Evolutionary conservation across 2,888 invertebrate genomes (phyloP).

Genomic region (Caradrina kadenii): DNA sequence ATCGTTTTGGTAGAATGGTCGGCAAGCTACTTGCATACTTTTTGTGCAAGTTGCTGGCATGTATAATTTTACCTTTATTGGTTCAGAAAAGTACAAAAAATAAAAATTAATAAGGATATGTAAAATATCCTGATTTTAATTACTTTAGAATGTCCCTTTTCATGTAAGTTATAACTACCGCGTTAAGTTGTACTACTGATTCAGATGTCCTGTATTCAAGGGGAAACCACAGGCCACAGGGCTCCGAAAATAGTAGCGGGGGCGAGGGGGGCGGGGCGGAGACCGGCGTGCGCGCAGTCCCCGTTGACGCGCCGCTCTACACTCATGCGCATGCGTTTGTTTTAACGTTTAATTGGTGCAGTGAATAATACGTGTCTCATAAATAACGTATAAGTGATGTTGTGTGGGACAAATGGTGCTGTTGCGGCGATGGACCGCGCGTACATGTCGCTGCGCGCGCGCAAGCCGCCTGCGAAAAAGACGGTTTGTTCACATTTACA

Average conservation of each 20-base stretch:
- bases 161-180: conserved; percentile 32
- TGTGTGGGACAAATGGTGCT: conserved; percentile 86
- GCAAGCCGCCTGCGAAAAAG: conserved; percentile 83
- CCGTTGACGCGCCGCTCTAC: conserved; percentile 69
- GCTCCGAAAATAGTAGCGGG: conserved; percentile 82
- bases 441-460: conserved; percentile 89
- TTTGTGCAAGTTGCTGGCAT: too few species aligned
- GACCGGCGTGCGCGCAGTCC: conserved; percentile 75
- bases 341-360: conserved; percentile 49
- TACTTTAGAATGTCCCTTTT: conserved; percentile 5
- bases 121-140: conserved; percentile 12
- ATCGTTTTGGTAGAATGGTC: too few species aligned
- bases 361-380: conserved; percentile 52
- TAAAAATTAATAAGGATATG: background rate
- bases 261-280: conserved; percentile 68
- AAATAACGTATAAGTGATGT: conserved; percentile 70
- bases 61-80: too few species aligned
- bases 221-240: conserved; percentile 71
- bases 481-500: conserved; percentile 76
- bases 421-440: conserved; percentile 89
- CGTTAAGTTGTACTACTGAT: conserved; percentile 52
- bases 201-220: conserved; percentile 52
- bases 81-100: background rate
- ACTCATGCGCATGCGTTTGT: conserved; percentile 64
- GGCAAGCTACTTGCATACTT: too few species aligned